Base-by-base conservation (phyloP, 53 echinoderm and acorn worm genomes). In the Crossaster papposus region DNA sequence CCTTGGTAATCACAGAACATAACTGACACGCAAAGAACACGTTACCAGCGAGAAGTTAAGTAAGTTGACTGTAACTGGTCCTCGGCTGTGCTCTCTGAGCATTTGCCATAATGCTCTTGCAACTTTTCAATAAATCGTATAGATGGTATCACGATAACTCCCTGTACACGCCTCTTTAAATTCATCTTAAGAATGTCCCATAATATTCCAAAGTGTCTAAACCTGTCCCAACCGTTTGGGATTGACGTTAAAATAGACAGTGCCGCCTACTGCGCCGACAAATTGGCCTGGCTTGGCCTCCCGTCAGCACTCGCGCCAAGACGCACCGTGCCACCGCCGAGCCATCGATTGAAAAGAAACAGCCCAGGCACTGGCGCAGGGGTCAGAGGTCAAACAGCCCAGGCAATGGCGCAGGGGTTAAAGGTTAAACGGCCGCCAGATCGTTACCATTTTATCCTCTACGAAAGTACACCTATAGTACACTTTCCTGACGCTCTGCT, bases 301-400 rank as follows among this genome's bases (percentile, higher is more conserved):
- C 77, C 64, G 33, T 87, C 76, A 36, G 54, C 58, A 15, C 38
- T 55, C 22, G 52, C 71, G 18, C 76, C 35, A 62, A 26, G 76
- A 75, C 62, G 24, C 76, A 63, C 34, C 18, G 55, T 33, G 64
- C n/a, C 58, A 77, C 87, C 87, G 76, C 87, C 52, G 87, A 2
- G 87, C 33, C 4, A 37, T 34, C 87, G 76, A 87, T 87, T 87
- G 87, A 87, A 87, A 76, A 87, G 87, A 87, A 87, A 87, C 77
- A 87, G 87, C 77, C 23, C 87, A 87, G 58, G 87, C 87, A 87
- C 54, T 76, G 87, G 54, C 17, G 2, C 30, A 32, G 3, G 75
- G 87, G 87, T 87, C 76, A 87, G 58, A 77, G 87, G 87, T 87
- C 77, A 87, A 87, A 87, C 62, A 63, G 77, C 77, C 23, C 87